A percentile compares a stretch with the other conserved stretches of the same genome.
These are phyloP conservation scores for Girardinichthys multiradiatus DNA, from an alignment of 2,113 vertebrate genomes.

Conservation along the genomic window DNA sequence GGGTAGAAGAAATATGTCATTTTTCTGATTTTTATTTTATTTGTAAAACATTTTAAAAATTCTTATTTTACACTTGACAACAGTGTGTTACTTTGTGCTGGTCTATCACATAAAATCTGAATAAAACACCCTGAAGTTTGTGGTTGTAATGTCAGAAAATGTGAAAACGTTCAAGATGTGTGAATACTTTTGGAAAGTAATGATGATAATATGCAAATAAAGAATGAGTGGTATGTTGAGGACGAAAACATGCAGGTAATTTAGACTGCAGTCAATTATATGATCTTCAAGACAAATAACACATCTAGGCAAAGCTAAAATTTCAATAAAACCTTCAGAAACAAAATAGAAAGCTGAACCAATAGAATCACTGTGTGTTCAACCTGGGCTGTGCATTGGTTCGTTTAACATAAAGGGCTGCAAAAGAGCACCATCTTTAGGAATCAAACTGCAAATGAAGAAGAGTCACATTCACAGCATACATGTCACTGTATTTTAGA, in stretches of 20 bases:
- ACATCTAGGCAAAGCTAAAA: constrained; percentile 1
- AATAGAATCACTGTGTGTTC: constrained; percentile 34
- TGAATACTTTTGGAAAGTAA: background rate
- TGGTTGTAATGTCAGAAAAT: background rate
- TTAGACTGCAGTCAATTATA: constrained; percentile 43
- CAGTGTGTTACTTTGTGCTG: background rate
- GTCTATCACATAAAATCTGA: background rate
- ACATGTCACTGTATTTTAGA: background rate
- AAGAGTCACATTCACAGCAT: background rate
- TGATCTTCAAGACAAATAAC: constrained; percentile 36
- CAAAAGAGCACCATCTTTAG: background rate
- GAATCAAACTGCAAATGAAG: background rate
- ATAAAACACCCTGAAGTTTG: background rate
- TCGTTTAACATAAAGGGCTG: background rate
- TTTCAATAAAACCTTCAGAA: constrained; percentile 17
- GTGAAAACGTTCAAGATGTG: background rate
- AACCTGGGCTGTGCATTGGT: no score
- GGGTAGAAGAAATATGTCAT: no score
- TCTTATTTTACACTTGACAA: no score
- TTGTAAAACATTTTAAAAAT: no score
- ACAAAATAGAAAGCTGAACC: constrained; percentile 12
- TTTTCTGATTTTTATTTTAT: no score
- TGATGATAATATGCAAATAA: constrained; percentile 29
- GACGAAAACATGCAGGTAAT: constrained; percentile 63
- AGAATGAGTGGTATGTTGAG: constrained; percentile 29